phyloP scores from a whole-genome alignment of 2,888 invertebrate species.

The Xylocampa areola region DNA sequence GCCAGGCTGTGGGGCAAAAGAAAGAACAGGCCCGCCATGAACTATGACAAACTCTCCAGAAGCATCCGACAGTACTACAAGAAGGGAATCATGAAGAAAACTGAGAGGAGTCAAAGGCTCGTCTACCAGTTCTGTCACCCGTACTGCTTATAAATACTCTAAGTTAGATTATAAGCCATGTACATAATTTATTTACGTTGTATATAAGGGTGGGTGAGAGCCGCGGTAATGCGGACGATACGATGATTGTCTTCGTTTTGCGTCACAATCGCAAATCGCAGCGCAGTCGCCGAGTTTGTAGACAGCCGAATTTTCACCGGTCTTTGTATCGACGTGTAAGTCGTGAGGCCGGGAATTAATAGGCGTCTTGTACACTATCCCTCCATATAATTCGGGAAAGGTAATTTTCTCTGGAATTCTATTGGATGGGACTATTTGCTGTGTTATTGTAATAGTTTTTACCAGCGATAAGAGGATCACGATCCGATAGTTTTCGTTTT shows the following conservation, averaged over 20 bases:
- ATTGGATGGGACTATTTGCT: conserved; percentile 80
- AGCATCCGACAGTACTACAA: conserved; percentile 99
- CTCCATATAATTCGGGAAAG: conserved; percentile 88
- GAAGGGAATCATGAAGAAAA: conserved; percentile 99
- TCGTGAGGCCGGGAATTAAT: conserved; percentile 67
- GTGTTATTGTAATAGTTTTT: conserved; percentile 82
- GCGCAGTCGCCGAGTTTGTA: conserved; percentile 72
- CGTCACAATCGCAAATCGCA: conserved; percentile 72
- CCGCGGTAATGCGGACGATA: conserved; percentile 88
- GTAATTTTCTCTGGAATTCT: conserved; percentile 89
- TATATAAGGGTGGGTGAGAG: conserved; percentile 73
- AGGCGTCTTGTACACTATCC: conserved; percentile 75
- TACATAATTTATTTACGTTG: conserved; percentile 73
- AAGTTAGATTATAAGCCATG: conserved; percentile 65
- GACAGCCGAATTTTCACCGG: conserved; percentile 72
- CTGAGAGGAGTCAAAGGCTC: conserved; percentile 98
- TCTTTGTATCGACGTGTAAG: conserved; percentile 62
- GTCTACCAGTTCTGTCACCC: conserved; percentile 99
- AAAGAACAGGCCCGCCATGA: conserved; percentile 99
- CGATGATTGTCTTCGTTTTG: conserved; percentile 80
- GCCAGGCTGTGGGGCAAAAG: conserved; percentile 99
- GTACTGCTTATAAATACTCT: conserved; percentile 93
- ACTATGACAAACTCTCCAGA: conserved; percentile 99
- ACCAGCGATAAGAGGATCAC: conserved; percentile 79
- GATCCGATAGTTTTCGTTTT: conserved; percentile 62